A percentile compares a stretch with the other conserved stretches of the same genome.
phyloP scores from a whole-genome alignment of 2,797 vertebrate species.

The Otolemur crassicaudatus region DNA sequence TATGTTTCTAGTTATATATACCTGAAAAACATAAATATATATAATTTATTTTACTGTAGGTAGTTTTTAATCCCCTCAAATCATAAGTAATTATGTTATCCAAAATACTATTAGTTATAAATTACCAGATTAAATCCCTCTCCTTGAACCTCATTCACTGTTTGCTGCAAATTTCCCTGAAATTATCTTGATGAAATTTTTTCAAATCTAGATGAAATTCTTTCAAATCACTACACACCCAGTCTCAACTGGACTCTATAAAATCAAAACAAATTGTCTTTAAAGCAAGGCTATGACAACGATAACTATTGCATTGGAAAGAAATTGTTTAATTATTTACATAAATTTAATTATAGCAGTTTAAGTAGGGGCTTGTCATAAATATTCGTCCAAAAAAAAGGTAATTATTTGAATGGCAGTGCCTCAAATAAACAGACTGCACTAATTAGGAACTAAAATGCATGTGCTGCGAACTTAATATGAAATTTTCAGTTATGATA shows the following conservation, averaged over 20 bases:
- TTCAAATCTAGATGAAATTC: background rate
- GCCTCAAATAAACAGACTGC: conserved; percentile 73
- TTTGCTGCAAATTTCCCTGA: background rate
- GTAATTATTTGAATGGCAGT: conserved; percentile 80
- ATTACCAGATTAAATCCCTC: background rate
- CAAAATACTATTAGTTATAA: background rate
- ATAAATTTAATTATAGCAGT: conserved; percentile 77
- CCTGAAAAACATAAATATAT: background rate
- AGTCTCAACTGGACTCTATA: background rate
- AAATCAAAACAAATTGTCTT: conserved; percentile 50
- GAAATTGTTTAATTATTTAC: conserved; percentile 74
- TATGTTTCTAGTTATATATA: background rate
- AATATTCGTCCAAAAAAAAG: conserved; percentile 82
- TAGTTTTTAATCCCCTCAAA: background rate
- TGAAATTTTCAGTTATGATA: conserved; percentile 80
- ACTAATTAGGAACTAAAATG: conserved; percentile 83
- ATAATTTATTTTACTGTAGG: background rate
- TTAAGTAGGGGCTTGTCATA: conserved; percentile 74
- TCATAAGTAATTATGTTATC: background rate
- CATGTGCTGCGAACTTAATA: conserved; percentile 80
- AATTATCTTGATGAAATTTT: background rate
- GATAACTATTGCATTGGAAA: conserved; percentile 65
- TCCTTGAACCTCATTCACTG: background rate
- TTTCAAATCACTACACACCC: background rate
- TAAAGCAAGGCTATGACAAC: conserved; percentile 32